phyloP scores from a whole-genome alignment of 2,113 vertebrate genomes.

The Nothobranchius furzeri region DNA sequence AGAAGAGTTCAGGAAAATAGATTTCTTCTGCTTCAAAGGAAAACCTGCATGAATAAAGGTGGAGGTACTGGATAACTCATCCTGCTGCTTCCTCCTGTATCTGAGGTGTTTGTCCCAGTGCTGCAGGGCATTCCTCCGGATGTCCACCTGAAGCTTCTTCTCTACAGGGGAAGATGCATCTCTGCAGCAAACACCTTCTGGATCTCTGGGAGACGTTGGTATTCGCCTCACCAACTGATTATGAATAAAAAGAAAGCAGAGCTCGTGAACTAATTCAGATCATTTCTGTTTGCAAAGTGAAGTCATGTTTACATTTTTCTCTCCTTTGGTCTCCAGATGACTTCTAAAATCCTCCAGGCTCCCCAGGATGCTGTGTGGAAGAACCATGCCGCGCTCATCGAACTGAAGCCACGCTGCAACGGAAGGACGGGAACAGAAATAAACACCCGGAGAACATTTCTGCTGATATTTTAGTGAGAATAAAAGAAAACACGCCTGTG shows the following conservation, averaged over 20 bases:
- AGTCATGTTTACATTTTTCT: conserved; percentile 74
- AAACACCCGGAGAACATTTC: neutral
- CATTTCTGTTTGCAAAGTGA: neutral
- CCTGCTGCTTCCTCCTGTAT: conserved; percentile 82
- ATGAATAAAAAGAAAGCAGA: neutral
- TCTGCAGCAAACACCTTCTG: neutral
- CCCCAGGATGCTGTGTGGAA: conserved; percentile 90
- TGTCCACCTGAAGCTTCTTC: conserved; percentile 32
- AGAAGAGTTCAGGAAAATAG: neutral
- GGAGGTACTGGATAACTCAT: conserved; percentile 79
- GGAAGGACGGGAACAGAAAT: neutral
- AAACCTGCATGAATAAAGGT: no score
- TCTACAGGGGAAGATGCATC: conserved; percentile 3
- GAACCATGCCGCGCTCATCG: conserved; percentile 76
- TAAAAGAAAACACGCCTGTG: conserved; percentile 70
- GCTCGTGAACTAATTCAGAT: neutral
- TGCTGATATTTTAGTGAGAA: neutral
- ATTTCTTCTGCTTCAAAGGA: no score
- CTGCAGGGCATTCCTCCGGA: conserved; percentile 81
- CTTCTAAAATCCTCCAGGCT: conserved; percentile 84
- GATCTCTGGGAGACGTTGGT: conserved; percentile 25
- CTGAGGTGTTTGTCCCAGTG: conserved; percentile 84
- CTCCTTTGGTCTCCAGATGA: conserved; percentile 82
- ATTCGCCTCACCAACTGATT: conserved; percentile 77
- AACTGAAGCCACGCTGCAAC: conserved; percentile 55